These are phyloP conservation scores for Dryobotodes eremita DNA, from an alignment of 2,888 invertebrate species.

Conservation along the genomic window DNA sequence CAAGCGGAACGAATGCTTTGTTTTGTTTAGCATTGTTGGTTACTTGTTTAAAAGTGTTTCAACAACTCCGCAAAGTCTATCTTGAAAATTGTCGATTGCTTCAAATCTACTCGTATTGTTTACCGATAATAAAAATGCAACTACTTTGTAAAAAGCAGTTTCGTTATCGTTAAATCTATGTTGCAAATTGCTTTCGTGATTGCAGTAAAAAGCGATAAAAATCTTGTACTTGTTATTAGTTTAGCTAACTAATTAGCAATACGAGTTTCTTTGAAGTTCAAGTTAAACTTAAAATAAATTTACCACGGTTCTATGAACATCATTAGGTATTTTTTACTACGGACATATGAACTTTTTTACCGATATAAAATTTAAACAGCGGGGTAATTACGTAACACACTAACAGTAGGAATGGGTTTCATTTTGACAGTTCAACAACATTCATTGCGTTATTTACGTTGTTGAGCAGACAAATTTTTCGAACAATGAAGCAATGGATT, in stretches of 20 bases:
- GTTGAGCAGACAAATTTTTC: no score
- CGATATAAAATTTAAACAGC: not conserved
- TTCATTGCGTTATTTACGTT: no score
- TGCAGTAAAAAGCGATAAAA: conserved; percentile 23
- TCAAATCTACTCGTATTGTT: conserved; percentile 42
- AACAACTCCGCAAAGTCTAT: conserved; percentile 19
- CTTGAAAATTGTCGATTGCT: conserved; percentile 29
- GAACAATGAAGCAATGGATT: no score
- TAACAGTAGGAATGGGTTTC: no score
- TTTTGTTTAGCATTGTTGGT: conserved; percentile 26
- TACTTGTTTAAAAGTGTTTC: conserved; percentile 35
- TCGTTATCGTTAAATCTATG: conserved; percentile 4
- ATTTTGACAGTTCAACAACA: no score
- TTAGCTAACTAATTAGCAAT: not conserved
- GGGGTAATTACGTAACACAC: no score
- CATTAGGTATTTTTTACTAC: not conserved
- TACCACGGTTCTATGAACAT: not conserved
- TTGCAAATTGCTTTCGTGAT: conserved; percentile 32
- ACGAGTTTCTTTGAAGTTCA: not conserved
- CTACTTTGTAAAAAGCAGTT: conserved; percentile 20
- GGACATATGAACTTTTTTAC: not conserved
- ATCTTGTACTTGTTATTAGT: conserved; percentile 7
- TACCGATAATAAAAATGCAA: conserved; percentile 19
- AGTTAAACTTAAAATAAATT: not conserved
- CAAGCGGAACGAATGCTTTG: conserved; percentile 41